Percentiles rank a stretch among this genome's conserved stretches.
Conservation (phyloP, 2,888 invertebrate species). For the Ctenicera cuprea region DNA sequence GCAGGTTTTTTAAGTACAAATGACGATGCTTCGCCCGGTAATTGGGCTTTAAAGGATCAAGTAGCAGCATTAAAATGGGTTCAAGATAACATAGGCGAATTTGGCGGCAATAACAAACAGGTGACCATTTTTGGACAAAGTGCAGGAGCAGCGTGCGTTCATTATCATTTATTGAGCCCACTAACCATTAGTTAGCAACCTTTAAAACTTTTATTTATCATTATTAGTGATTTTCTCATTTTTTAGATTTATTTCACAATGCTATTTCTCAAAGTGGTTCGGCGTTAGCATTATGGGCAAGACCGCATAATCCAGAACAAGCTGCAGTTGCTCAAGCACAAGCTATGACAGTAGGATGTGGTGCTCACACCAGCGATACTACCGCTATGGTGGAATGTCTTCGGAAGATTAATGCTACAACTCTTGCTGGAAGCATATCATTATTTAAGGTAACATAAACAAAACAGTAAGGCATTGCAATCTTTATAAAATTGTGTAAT, state of each 20-base stretch:
- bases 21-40: constrained; percentile 72
- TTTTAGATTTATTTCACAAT: constrained; percentile 70
- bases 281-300: constrained; percentile 69
- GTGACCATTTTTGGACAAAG: constrained; percentile 75
- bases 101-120: constrained; percentile 71
- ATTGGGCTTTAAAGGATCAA: constrained; percentile 75
- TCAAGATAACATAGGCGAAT: constrained; percentile 70
- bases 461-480: no score
- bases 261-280: constrained; percentile 74
- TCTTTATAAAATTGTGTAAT: no score
- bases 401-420: constrained; percentile 68
- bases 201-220: neutral
- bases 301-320: constrained; percentile 63
- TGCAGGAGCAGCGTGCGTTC: constrained; percentile 72
- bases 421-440: constrained; percentile 70
- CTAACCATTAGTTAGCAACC: constrained; percentile 65
- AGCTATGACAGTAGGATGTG: constrained; percentile 70
- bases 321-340: constrained; percentile 66
- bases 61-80: constrained; percentile 73
- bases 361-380: constrained; percentile 63
- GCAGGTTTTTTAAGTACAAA: constrained; percentile 72
- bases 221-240: neutral
- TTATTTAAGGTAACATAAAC: constrained; percentile 73
- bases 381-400: constrained; percentile 70
- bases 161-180: constrained; percentile 73